Percentiles rank a stretch among this genome's conserved stretches.
Conservation (phyloP, 2,797 vertebrate genomes). For the Tauraco hartlaubi region DNA sequence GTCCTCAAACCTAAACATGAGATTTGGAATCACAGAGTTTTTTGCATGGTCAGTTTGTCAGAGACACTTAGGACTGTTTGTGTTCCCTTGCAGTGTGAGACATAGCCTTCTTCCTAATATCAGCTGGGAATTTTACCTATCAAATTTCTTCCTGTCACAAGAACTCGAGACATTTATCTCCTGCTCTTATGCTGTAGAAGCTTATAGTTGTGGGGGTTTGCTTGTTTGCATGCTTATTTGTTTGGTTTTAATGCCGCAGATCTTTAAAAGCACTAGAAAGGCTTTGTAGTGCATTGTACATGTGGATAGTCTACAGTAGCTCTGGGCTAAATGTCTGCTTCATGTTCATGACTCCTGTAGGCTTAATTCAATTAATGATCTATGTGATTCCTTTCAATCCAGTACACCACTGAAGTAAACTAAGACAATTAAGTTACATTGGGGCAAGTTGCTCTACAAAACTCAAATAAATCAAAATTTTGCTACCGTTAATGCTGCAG, state of each 20-base stretch:
- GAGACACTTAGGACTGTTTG: neutral
- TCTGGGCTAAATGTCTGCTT: neutral
- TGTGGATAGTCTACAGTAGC: neutral
- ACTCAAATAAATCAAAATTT: neutral
- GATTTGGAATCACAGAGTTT: neutral
- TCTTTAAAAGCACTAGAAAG: neutral
- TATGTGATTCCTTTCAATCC: neutral
- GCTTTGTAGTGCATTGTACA: neutral
- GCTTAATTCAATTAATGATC: neutral
- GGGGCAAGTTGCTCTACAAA: neutral
- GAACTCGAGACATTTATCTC: neutral
- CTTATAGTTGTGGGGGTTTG: neutral
- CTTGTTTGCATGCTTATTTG: neutral
- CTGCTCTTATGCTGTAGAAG: neutral
- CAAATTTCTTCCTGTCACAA: neutral
- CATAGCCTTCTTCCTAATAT: neutral
- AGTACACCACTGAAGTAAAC: neutral
- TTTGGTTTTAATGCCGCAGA: neutral
- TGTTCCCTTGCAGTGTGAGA: neutral
- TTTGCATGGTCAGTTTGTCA: neutral
- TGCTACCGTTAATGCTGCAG: constrained; percentile 10
- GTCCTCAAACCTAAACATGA: neutral
- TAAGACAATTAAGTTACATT: neutral
- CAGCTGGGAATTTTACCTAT: neutral
- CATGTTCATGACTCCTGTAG: neutral